Evolutionary conservation across 2,113 vertebrate genomes (phyloP).

Genomic region (Ovis canadensis): DNA sequence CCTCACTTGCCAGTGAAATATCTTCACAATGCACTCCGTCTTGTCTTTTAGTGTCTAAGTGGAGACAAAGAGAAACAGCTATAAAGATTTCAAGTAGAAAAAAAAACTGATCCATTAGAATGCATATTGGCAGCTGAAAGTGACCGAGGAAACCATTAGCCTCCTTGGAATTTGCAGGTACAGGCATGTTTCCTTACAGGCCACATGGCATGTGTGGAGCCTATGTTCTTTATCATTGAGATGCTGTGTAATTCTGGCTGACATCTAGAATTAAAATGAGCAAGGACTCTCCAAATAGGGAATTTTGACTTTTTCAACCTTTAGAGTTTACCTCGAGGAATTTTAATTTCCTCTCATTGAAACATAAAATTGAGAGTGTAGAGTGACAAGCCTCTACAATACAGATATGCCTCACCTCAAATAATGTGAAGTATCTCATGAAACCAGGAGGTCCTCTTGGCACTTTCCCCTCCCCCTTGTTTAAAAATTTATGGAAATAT

Average conservation of each 20-base stretch:
- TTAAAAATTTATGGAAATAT: not conserved
- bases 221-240: not conserved
- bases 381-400: not conserved
- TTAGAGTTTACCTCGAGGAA: not conserved
- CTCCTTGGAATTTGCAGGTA: not conserved
- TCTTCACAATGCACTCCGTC: not conserved
- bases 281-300: not conserved
- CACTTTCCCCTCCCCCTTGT: not conserved
- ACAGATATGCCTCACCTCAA: not conserved
- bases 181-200: not conserved
- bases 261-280: not conserved
- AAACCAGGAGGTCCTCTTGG: not conserved
- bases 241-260: not conserved
- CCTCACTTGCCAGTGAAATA: not conserved
- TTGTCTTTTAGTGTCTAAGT: not conserved
- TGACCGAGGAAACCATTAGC: not conserved
- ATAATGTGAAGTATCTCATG: not conserved
- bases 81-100: not conserved
- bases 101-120: not conserved
- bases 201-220: fast-evolving
- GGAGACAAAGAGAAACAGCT: not conserved
- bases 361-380: not conserved
- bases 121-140: not conserved
- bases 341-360: constrained; percentile 1
- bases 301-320: not conserved